phyloP scores from a whole-genome alignment of 2,113 vertebrate genomes.

The Cynocephalus volans region DNA sequence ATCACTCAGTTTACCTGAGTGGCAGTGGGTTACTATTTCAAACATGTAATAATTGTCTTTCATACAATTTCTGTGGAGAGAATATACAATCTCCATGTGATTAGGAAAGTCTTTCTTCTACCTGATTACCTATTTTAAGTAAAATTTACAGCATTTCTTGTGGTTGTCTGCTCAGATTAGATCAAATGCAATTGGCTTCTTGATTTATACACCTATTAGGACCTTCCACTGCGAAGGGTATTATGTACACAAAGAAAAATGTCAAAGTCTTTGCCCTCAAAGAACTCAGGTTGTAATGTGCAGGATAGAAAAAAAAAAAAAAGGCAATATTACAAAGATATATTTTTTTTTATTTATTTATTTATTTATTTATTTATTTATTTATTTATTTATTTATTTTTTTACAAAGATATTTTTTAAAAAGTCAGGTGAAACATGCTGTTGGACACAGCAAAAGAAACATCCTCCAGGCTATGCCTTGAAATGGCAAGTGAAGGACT shows the following conservation, averaged over 20 bases:
- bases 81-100: slow-evolving; percentile 66
- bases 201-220: slow-evolving; percentile 64
- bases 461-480: background rate
- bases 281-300: background rate
- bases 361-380: too few species aligned
- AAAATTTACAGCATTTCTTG: slow-evolving; percentile 72
- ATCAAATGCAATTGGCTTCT: slow-evolving; percentile 55
- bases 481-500: background rate
- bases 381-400: too few species aligned
- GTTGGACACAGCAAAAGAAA: background rate
- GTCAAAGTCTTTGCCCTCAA: background rate
- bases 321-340: background rate
- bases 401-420: background rate
- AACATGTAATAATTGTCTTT: slow-evolving; percentile 67
- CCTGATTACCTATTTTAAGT: slow-evolving; percentile 76
- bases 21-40: slow-evolving; percentile 45
- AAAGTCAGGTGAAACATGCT: background rate
- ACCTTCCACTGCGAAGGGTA: background rate
- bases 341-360: too few species aligned
- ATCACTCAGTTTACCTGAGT: slow-evolving; percentile 56
- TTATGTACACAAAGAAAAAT: slow-evolving; percentile 63
- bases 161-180: slow-evolving; percentile 64
- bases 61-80: slow-evolving; percentile 47
- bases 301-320: slow-evolving; percentile 7
- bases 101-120: slow-evolving; percentile 62